Evolutionary conservation across 2,113 vertebrate species (phyloP).

Genomic region (Corydoras sp.): DNA sequence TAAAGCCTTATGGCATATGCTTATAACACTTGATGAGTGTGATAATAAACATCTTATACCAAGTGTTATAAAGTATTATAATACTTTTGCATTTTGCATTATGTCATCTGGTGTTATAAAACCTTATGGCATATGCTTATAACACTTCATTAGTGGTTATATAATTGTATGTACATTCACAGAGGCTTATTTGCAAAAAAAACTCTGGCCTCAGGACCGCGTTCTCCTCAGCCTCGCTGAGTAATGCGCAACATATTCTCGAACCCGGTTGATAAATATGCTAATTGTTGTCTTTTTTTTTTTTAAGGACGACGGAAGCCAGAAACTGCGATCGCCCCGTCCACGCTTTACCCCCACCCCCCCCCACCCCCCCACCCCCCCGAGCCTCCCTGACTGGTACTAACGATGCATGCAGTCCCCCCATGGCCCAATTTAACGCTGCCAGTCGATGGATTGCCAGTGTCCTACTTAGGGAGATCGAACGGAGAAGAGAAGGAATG

Average conservation of each 20-base stretch:
- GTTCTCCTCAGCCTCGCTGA: neutral
- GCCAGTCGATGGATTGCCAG: slow-evolving; percentile 42
- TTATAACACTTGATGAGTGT: no score
- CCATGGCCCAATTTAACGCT: slow-evolving; percentile 53
- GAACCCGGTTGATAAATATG: slow-evolving; percentile 15
- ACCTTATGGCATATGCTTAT: no score
- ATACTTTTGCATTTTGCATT: no score
- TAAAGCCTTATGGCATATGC: no score
- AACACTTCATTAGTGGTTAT: no score
- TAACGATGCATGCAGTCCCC: slow-evolving; percentile 53
- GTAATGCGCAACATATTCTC: slow-evolving; percentile 12
- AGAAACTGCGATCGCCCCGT: slow-evolving; percentile 12
- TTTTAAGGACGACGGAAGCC: slow-evolving; percentile 20
- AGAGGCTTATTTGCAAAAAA: neutral
- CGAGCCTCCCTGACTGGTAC: slow-evolving; percentile 28
- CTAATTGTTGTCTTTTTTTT: slow-evolving; percentile 18
- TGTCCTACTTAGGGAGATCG: slow-evolving; percentile 37
- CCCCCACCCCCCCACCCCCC: neutral
- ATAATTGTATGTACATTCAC: no score
- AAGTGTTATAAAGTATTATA: no score
- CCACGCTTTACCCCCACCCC: neutral
- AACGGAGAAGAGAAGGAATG: slow-evolving; percentile 29
- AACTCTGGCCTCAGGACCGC: slow-evolving; percentile 1
- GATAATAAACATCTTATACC: no score
- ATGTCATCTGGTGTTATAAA: no score